A percentile compares a stretch with the other conserved stretches of the same genome.
phyloP scores from a whole-genome alignment of 1,140 invertebrate species.

The Magallana ariakensis region DNA sequence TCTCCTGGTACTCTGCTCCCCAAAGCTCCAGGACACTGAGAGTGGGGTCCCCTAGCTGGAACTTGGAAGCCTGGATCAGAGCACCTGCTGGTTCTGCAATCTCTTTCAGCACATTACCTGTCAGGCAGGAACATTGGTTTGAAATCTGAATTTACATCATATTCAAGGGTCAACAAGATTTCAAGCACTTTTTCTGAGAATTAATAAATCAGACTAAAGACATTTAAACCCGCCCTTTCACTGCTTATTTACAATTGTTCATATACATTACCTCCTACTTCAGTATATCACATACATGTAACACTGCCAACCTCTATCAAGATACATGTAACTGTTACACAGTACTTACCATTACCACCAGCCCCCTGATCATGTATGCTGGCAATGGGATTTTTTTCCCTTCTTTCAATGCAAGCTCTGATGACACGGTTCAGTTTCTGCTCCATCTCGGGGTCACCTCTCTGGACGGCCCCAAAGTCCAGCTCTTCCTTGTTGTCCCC shows the following conservation, averaged over 20 bases:
- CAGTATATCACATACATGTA: too few relatives aligned
- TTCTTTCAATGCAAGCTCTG: slow-evolving; percentile 92
- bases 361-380: slow-evolving; percentile 98
- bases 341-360: slow-evolving; percentile 91
- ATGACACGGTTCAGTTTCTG: slow-evolving; percentile 97
- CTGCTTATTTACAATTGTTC: too few relatives aligned
- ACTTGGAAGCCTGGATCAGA: slow-evolving; percentile 90
- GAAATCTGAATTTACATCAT: too few relatives aligned
- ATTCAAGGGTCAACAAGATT: too few relatives aligned
- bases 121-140: slow-evolving; percentile 15
- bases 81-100: slow-evolving; percentile 96
- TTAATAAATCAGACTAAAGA: too few relatives aligned
- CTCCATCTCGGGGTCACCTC: slow-evolving; percentile 99
- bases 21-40: slow-evolving; percentile 95
- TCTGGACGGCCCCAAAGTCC: slow-evolving; percentile 97
- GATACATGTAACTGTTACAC: too few relatives aligned
- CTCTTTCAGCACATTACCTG: slow-evolving; percentile 97
- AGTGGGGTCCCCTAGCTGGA: slow-evolving; percentile 96
- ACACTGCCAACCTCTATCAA: too few relatives aligned
- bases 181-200: too few relatives aligned
- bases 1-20: slow-evolving; percentile 99
- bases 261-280: too few relatives aligned
- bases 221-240: too few relatives aligned
- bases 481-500: slow-evolving; percentile 91
- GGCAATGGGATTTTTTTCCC: slow-evolving; percentile 91